Conservation (phyloP, 2,113 vertebrate genomes). For the Chloroceryle aenea region DNA sequence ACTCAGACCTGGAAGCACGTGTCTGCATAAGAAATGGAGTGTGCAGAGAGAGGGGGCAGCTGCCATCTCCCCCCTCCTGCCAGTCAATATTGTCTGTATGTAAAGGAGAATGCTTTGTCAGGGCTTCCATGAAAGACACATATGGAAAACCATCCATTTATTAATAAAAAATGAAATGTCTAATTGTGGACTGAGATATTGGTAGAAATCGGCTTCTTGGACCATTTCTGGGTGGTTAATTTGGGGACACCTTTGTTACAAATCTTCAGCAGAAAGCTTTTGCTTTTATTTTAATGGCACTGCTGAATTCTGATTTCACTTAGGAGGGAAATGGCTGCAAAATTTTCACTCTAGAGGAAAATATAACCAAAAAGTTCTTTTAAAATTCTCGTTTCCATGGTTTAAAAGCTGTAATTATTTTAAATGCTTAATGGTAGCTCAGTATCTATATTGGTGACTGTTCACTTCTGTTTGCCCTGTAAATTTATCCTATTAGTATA, state of each 20-base stretch:
- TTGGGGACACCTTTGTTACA: accelerated
- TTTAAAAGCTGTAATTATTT: constrained; percentile 53
- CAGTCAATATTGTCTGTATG: neutral
- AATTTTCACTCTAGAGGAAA: neutral
- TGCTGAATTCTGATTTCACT: neutral
- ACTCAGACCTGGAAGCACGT: neutral
- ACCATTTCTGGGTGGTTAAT: neutral
- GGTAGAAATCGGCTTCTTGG: neutral
- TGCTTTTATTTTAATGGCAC: neutral
- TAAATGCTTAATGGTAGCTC: constrained; percentile 44
- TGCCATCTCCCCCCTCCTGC: neutral
- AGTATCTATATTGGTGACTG: neutral
- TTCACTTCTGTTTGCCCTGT: constrained; percentile 8
- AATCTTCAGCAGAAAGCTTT: neutral
- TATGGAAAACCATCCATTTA: neutral
- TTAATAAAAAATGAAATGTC: neutral
- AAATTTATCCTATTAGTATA: neutral
- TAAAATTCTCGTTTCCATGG: neutral
- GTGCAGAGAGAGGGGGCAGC: neutral
- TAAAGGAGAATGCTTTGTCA: neutral
- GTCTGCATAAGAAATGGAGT: neutral
- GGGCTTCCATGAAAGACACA: neutral
- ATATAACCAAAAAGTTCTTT: neutral
- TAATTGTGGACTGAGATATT: neutral
- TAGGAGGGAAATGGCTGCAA: neutral